Percentiles rank a stretch among this genome's conserved stretches.
phyloP scores from a whole-genome alignment of 2,888 invertebrate genomes.

The Drosophila mayaguana region DNA sequence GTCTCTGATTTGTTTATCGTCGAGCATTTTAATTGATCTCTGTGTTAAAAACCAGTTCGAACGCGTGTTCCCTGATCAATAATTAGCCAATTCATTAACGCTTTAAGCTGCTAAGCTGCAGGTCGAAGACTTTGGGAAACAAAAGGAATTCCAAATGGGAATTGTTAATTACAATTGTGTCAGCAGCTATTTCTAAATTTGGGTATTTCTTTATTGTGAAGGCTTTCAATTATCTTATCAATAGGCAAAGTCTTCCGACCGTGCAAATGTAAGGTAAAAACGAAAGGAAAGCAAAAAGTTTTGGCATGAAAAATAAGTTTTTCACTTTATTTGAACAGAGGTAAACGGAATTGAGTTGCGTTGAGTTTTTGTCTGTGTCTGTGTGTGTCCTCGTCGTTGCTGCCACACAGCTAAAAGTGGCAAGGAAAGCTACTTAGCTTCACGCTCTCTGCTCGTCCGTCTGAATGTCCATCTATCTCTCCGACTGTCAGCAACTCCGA shows the following conservation, averaged over 20 bases:
- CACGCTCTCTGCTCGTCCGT: background rate
- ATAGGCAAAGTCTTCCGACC: conserved; percentile 33
- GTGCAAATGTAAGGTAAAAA: conserved; percentile 20
- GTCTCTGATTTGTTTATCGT: background rate
- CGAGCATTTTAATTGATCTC: conserved; percentile 4
- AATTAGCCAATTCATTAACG: conserved; percentile 36
- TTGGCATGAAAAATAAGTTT: conserved; percentile 9
- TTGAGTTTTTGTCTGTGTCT: background rate
- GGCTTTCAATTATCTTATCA: conserved; percentile 60
- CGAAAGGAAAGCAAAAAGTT: conserved; percentile 16
- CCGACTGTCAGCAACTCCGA: conserved; percentile 17
- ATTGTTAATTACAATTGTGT: conserved; percentile 34
- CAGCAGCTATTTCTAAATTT: conserved; percentile 16
- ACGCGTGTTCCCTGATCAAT: conserved; percentile 4
- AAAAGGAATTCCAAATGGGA: conserved; percentile 16
- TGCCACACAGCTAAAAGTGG: conserved; percentile 36
- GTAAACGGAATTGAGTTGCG: conserved; percentile 20
- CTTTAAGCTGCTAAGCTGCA: background rate
- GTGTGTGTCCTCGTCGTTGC: conserved; percentile 17
- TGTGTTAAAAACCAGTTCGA: conserved; percentile 29
- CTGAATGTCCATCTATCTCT: too few species aligned
- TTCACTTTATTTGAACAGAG: background rate
- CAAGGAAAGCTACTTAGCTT: conserved; percentile 50
- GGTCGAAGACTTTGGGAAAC: background rate
- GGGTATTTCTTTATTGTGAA: conserved; percentile 9